These are phyloP conservation scores for Bombylius major DNA, from an alignment of 2,888 invertebrate genomes.

Conservation along the genomic window DNA sequence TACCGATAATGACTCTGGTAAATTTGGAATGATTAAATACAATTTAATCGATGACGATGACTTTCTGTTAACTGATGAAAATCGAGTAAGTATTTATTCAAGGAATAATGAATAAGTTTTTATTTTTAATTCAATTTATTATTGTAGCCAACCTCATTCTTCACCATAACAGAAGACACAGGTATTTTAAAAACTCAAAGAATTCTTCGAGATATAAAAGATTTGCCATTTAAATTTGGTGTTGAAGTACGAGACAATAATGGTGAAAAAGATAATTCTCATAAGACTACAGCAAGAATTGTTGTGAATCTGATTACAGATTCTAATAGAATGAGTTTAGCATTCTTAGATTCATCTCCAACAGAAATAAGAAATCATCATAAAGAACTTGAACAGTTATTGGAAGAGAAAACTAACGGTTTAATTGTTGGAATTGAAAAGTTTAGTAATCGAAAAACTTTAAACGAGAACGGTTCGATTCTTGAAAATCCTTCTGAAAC, in stretches of 20 bases:
- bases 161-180: constrained; percentile 57
- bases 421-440: constrained; percentile 71
- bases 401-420: constrained; percentile 47
- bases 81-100: constrained; percentile 20
- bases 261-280: constrained; percentile 39
- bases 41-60: constrained; percentile 34
- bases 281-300: constrained; percentile 30
- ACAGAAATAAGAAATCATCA: constrained; percentile 48
- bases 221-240: constrained; percentile 60
- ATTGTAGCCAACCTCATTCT: constrained; percentile 41
- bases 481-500: constrained; percentile 57
- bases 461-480: constrained; percentile 62
- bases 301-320: constrained; percentile 60
- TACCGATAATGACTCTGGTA: constrained; percentile 73
- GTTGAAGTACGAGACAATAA: constrained; percentile 47
- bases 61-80: constrained; percentile 24
- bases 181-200: constrained; percentile 66
- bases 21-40: constrained; percentile 68
- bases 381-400: constrained; percentile 37
- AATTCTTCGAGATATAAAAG: constrained; percentile 54
- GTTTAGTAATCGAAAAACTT: constrained; percentile 61
- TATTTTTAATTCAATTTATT: not conserved
- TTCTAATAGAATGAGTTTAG: constrained; percentile 63
- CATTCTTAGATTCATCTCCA: constrained; percentile 60
- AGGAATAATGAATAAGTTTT: not conserved